Evolutionary conservation across 2,797 vertebrate species (phyloP).

Genomic region (Sebastes matsubarae): DNA sequence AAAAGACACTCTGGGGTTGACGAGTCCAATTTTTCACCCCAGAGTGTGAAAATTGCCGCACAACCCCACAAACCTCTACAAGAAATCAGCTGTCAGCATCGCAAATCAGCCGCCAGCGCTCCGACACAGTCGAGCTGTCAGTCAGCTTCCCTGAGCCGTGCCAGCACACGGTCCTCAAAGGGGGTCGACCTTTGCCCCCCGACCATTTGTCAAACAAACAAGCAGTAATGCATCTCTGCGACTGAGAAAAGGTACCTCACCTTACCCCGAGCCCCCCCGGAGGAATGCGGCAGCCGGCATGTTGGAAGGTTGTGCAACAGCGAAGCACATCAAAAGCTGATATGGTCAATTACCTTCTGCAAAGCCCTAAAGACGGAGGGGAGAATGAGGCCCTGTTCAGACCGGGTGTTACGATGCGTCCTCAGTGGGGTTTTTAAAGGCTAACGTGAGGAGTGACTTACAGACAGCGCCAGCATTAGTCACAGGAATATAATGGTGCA

Average conservation of each 20-base stretch:
- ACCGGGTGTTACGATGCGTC: no score
- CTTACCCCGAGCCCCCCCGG: slow-evolving; percentile 11
- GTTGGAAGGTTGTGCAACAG: slow-evolving; percentile 53
- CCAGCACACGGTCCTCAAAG: slow-evolving; percentile 2
- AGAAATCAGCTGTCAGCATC: neutral
- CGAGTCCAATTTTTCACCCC: neutral
- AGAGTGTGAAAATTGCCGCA: neutral
- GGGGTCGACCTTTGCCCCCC: slow-evolving; percentile 16
- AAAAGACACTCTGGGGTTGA: neutral
- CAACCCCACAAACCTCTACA: neutral
- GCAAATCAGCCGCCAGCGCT: neutral
- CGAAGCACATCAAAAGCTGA: slow-evolving; percentile 59
- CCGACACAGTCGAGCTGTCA: neutral
- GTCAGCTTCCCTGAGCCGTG: slow-evolving; percentile 4
- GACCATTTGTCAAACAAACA: slow-evolving; percentile 59
- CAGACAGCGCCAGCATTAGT: neutral
- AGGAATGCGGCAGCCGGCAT: slow-evolving; percentile 59
- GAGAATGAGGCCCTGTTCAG: neutral
- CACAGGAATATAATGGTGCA: neutral
- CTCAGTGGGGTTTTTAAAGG: neutral
- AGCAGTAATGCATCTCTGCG: slow-evolving; percentile 19
- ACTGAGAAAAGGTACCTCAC: slow-evolving; percentile 20
- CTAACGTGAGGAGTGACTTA: neutral
- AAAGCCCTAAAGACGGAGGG: slow-evolving; percentile 33
- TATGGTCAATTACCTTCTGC: slow-evolving; percentile 55